A percentile compares a stretch with the other conserved stretches of the same genome.
phyloP scores from a whole-genome alignment of 2,888 invertebrate species.

The Drosophila gaucha region DNA sequence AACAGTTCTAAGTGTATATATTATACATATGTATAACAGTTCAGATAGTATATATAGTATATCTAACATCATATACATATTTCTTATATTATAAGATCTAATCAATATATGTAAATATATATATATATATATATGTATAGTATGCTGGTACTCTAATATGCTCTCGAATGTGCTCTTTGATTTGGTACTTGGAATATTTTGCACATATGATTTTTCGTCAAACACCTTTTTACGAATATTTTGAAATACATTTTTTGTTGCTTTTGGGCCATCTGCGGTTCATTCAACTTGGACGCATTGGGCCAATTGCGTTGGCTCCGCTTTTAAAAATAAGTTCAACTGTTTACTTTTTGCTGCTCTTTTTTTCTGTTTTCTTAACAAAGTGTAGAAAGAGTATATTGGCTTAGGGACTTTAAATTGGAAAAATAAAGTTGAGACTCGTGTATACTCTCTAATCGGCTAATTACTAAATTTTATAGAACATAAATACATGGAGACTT shows the following conservation, averaged over 20 bases:
- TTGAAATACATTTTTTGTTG: background rate
- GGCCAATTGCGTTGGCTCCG: slow-evolving; percentile 30
- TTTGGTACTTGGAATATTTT: background rate
- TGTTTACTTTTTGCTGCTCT: slow-evolving; percentile 11
- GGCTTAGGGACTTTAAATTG: background rate
- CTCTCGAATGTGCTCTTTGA: background rate
- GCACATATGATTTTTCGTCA: background rate
- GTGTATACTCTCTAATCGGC: too few relatives aligned
- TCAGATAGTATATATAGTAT: too few relatives aligned
- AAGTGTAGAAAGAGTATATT: background rate
- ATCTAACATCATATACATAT: background rate
- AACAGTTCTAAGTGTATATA: too few relatives aligned
- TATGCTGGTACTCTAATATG: background rate
- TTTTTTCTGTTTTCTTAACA: background rate
- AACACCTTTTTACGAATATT: slow-evolving; percentile 31
- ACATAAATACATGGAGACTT: too few relatives aligned
- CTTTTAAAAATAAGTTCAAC: slow-evolving; percentile 57
- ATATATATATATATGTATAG: background rate
- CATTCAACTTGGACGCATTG: slow-evolving; percentile 44
- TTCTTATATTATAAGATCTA: background rate
- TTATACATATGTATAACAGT: background rate
- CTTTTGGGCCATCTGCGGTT: slow-evolving; percentile 36
- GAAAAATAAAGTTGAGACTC: too few relatives aligned
- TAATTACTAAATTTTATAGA: too few relatives aligned
- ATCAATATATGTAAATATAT: background rate